These are phyloP conservation scores for Oplegnathus fasciatus DNA, from an alignment of 2,113 vertebrate genomes.

Conservation along the genomic window DNA sequence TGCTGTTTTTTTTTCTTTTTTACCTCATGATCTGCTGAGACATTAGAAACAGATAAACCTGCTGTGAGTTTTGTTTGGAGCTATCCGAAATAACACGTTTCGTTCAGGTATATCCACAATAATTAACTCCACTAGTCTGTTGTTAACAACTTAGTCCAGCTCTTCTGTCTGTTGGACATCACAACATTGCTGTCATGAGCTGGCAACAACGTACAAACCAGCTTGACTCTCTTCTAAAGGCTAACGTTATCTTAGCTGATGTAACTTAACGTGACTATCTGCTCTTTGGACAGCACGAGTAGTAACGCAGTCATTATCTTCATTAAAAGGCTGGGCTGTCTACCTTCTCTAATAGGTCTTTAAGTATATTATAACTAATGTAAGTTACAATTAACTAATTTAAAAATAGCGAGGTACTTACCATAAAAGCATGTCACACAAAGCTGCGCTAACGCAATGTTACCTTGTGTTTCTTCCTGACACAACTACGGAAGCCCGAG, in stretches of 20 bases:
- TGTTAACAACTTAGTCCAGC: constrained; percentile 2
- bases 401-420: constrained; percentile 51
- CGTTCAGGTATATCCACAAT: not conserved
- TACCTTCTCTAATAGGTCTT: not conserved
- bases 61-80: not conserved
- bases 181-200: not conserved
- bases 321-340: not conserved
- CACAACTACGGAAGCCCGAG: constrained; percentile 61
- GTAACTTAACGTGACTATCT: constrained; percentile 14
- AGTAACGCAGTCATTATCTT: not conserved
- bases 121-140: not conserved
- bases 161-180: not conserved
- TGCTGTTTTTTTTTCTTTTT: not conserved
- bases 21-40: constrained; percentile 2
- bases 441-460: not conserved
- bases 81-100: not conserved
- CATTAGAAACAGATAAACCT: not conserved
- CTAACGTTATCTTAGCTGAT: constrained; percentile 25
- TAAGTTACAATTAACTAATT: not conserved
- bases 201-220: not conserved
- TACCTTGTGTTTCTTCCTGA: not conserved
- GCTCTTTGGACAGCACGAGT: constrained; percentile 48
- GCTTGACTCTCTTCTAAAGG: not conserved
- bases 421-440: not conserved
- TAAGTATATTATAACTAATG: not conserved